Conservation (phyloP, 1,140 invertebrate genomes). For the Pseudomyrmex concolor region DNA sequence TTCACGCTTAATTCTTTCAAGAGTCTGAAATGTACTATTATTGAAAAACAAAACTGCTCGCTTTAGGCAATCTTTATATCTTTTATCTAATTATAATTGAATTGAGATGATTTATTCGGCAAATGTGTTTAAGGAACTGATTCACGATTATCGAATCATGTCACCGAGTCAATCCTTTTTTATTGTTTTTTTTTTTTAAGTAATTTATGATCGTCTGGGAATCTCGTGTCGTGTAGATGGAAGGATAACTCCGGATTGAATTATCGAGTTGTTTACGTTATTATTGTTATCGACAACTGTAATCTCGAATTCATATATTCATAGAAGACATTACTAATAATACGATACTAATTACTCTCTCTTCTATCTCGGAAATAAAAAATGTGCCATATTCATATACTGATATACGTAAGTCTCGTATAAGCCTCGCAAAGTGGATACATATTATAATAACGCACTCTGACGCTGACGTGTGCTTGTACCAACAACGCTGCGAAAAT, state of each 20-base stretch:
- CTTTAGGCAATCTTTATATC: slow-evolving; percentile 12
- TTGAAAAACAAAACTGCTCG: neutral
- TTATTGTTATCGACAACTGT: slow-evolving; percentile 19
- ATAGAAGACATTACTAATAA: neutral
- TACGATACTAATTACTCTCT: slow-evolving; percentile 1
- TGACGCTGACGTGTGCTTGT: slow-evolving; percentile 70
- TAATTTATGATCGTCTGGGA: neutral
- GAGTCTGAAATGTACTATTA: neutral
- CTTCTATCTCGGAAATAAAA: slow-evolving; percentile 10
- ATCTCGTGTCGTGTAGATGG: neutral
- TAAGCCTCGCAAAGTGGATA: slow-evolving; percentile 65
- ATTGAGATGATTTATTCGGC: neutral
- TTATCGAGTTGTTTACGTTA: neutral
- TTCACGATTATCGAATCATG: slow-evolving; percentile 53
- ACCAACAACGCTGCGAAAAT: slow-evolving; percentile 73
- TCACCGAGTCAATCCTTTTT: neutral
- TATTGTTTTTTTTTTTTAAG: neutral
- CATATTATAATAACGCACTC: slow-evolving; percentile 67
- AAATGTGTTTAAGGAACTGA: slow-evolving; percentile 58
- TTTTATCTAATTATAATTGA: neutral
- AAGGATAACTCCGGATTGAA: neutral
- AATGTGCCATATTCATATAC: slow-evolving; percentile 67
- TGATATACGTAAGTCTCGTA: slow-evolving; percentile 64
- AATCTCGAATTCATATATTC: slow-evolving; percentile 8
- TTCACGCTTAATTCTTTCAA: neutral